A percentile compares a stretch with the other conserved stretches of the same genome.
These are phyloP conservation scores for Corynorhinus townsendii DNA, from an alignment of 2,113 vertebrate species.

Conservation along the genomic window DNA sequence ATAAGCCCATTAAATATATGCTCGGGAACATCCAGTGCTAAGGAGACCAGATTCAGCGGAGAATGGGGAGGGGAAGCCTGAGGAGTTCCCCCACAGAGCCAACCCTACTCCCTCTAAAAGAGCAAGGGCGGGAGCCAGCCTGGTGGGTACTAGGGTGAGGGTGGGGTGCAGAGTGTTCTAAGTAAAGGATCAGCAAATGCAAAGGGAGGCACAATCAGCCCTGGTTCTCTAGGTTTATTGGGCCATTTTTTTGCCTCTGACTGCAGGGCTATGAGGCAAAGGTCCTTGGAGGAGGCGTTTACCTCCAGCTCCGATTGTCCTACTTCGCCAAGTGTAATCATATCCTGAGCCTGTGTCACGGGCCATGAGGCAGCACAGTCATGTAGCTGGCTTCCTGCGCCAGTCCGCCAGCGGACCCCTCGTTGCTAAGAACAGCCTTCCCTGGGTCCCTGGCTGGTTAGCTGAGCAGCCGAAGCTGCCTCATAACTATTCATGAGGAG, in stretches of 20 bases:
- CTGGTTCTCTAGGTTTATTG: background rate
- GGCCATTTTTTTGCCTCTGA: background rate
- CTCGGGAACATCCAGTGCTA: background rate
- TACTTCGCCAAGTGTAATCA: background rate
- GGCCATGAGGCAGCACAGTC: background rate
- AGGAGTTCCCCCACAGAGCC: background rate
- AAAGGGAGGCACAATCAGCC: accelerated
- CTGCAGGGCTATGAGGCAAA: accelerated
- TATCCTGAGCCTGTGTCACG: background rate
- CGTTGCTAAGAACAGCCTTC: background rate
- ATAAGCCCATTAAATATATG: background rate
- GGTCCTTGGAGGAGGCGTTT: background rate
- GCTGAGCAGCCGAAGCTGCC: background rate
- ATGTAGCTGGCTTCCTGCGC: background rate
- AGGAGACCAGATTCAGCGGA: background rate
- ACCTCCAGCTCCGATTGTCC: background rate
- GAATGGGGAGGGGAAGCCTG: background rate
- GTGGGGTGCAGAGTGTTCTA: background rate
- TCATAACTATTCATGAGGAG: background rate
- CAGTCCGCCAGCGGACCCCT: background rate
- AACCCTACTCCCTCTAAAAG: background rate
- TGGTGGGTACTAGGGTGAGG: accelerated
- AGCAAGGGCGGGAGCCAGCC: background rate
- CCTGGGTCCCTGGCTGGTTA: background rate
- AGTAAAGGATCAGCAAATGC: too few species aligned